These are phyloP conservation scores for Luidia sarsii DNA, from an alignment of 53 echinoderm and acorn worm genomes.

Conservation along the genomic window DNA sequence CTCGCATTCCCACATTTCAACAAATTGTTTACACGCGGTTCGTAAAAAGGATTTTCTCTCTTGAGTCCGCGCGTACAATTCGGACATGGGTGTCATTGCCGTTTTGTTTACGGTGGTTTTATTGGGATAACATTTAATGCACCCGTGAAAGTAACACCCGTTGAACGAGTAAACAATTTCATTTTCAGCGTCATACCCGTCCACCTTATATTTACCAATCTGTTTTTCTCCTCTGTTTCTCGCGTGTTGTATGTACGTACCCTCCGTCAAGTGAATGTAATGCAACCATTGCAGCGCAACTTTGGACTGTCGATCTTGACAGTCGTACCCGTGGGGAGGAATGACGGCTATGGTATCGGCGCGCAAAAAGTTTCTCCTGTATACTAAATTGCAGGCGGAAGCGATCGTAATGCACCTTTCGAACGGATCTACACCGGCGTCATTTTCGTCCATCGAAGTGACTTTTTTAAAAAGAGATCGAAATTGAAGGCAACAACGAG, in stretches of 20 bases:
- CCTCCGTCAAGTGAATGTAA: background rate
- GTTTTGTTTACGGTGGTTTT: background rate
- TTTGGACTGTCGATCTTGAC: conserved; percentile 53
- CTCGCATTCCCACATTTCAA: conserved; percentile 26
- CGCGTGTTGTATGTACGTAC: conserved; percentile 41
- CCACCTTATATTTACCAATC: conserved; percentile 11
- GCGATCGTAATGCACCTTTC: conserved; percentile 69
- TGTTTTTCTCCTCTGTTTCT: conserved; percentile 26
- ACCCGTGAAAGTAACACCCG: conserved; percentile 13
- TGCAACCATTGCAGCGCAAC: conserved; percentile 48
- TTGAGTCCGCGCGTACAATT: conserved; percentile 15
- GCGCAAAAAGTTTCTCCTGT: conserved; percentile 56
- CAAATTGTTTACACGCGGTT: background rate
- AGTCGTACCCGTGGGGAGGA: too few species aligned
- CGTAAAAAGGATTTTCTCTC: background rate
- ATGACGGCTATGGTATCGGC: too few species aligned
- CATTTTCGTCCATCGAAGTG: background rate
- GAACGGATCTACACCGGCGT: conserved; percentile 67
- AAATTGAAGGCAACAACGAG: conserved; percentile 40
- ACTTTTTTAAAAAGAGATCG: conserved; percentile 36
- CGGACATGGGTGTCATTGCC: conserved; percentile 6
- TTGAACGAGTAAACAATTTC: background rate
- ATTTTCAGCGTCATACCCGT: conserved; percentile 8
- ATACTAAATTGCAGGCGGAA: conserved; percentile 59
- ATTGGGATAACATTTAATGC: conserved; percentile 7